Base-by-base conservation (phyloP, 2,888 invertebrate genomes). In the Stenodema calcarata region DNA sequence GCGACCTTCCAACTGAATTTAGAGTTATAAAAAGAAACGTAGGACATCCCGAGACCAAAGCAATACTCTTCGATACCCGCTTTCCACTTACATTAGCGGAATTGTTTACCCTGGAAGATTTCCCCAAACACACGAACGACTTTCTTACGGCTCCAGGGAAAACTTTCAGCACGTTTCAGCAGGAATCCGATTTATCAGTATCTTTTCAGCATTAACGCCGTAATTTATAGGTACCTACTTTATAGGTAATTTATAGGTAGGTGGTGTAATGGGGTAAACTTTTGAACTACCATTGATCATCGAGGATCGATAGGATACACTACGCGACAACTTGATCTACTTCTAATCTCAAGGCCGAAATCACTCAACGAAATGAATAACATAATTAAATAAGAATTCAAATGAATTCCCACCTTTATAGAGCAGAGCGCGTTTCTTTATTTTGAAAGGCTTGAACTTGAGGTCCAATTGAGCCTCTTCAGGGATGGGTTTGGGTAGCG, bases 371-470 rank as follows among this genome's bases (percentile, higher is more conserved):
- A 35, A 7, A 2, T 7, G 4, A 35, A 35, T 35, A n/a, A 2
- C 35, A 35, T 35, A 4, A 35, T 7, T 2, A 7, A 35, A 35
- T 35, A 35, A 35, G 7, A 35, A 7, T 35, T 35, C 35, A 35
- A 35, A 35, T 35, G 4, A 2, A 35, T 35, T 47, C 62, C n/a
- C 73, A 88, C 88, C 75, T 87, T 83, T 87, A 50, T 88, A 88
- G 18, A 16, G 62, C n/a, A 88, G 84, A 23, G 88, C 88, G 12
- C 83, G 28, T 84, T 62, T 83, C n/a, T 73, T 86, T 16, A 88
- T 87, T 76, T 50, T 88, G 82, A 83, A 88, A 11, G 88, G 88
- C 41, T 88, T 87, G 82, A 47, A 88, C n/a, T 73, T 82, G 9
- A 88, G 62, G 50, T 87, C 87, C n/a, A 88, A 44, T 14, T 54